phyloP scores from a whole-genome alignment of 2,113 vertebrate genomes.

The Protomyctophum bolini region DNA sequence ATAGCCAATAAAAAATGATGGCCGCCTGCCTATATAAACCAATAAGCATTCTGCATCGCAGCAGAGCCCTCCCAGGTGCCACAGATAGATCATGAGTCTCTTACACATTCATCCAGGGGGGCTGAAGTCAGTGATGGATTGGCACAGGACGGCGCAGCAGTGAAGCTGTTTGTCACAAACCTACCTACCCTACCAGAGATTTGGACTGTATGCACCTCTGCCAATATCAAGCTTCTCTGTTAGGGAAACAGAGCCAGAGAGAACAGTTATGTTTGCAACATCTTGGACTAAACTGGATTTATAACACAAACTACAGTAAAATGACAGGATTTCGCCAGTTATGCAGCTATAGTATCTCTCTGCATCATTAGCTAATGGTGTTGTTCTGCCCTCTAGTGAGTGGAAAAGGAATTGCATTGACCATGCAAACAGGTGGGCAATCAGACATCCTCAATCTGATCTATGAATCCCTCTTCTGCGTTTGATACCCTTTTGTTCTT shows the following conservation, averaged over 20 bases:
- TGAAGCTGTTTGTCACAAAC: neutral
- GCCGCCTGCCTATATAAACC: neutral
- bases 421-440: neutral
- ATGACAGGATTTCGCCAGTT: neutral
- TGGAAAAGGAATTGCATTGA: constrained; percentile 12
- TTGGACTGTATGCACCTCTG: too few relatives aligned
- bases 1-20: constrained; percentile 95
- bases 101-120: constrained; percentile 19
- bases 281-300: too few relatives aligned
- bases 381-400: constrained; percentile 59
- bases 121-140: constrained; percentile 1
- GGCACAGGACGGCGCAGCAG: neutral
- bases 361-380: neutral
- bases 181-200: neutral
- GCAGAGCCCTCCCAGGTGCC: constrained; percentile 15
- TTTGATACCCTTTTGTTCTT: too few relatives aligned
- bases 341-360: neutral
- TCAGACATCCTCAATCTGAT: neutral
- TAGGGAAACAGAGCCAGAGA: too few relatives aligned
- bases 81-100: too few relatives aligned
- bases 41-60: constrained; percentile 9
- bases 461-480: too few relatives aligned
- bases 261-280: too few relatives aligned
- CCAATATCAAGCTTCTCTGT: too few relatives aligned
- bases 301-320: too few relatives aligned